Evolutionary conservation across 2,888 invertebrate genomes (phyloP).

Genomic region (Eueremaeus valkanovi): DNA sequence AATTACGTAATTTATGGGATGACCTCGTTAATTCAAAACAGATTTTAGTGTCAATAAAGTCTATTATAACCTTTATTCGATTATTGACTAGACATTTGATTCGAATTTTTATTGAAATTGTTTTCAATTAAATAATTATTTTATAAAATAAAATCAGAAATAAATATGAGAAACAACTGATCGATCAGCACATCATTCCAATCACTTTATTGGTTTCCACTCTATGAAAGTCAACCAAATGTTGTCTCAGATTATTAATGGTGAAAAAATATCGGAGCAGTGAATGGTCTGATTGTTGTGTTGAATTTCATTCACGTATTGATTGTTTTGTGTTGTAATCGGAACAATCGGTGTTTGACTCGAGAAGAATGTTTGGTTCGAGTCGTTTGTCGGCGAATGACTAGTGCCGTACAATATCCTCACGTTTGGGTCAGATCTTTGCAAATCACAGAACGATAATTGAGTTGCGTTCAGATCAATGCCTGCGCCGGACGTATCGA

Average conservation of each 20-base stretch:
- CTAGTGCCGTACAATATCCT: constrained; percentile 30
- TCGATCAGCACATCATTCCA: constrained; percentile 5
- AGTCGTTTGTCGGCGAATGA: neutral
- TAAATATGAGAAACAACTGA: too few relatives aligned
- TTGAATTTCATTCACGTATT: constrained; percentile 38
- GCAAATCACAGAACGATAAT: neutral
- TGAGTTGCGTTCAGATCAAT: neutral
- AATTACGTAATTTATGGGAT: too few relatives aligned
- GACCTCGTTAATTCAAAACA: too few relatives aligned
- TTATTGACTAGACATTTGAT: too few relatives aligned
- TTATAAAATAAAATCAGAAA: too few relatives aligned
- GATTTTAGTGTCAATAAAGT: too few relatives aligned
- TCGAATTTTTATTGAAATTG: too few relatives aligned
- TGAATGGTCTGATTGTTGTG: constrained; percentile 39
- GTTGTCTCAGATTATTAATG: constrained; percentile 41
- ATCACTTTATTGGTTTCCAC: constrained; percentile 44
- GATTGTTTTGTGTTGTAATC: constrained; percentile 41
- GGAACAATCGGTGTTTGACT: constrained; percentile 37
- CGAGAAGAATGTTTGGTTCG: neutral
- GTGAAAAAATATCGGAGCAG: constrained; percentile 43
- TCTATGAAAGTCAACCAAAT: constrained; percentile 45
- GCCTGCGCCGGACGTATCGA: neutral
- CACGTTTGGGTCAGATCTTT: neutral
- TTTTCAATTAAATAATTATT: too few relatives aligned
- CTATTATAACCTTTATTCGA: too few relatives aligned